Base-by-base conservation (phyloP, 2,888 invertebrate species). In the Oxyteleia sp. region DNA sequence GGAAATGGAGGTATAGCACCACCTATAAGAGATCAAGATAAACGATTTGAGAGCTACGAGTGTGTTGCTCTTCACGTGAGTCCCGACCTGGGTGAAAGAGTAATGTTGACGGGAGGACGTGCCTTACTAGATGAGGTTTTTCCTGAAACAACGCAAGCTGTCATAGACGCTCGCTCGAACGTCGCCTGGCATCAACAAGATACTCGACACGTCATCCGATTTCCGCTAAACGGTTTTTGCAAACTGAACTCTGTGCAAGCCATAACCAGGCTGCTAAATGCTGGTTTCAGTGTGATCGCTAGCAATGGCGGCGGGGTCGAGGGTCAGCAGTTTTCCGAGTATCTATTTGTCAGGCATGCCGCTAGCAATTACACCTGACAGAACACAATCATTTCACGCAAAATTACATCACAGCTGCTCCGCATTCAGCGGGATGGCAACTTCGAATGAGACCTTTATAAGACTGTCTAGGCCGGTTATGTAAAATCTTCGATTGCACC, bases 201-300 rank as follows among this genome's bases (percentile, higher is more conserved):
- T 93, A 95, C 96, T 84, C 95, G 96, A 66, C 97, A 97, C 94
- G 96, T 97, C 35, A 97, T 97, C 87, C 94, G 98, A 80, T 98
- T 97, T 91, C 97, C 97, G 10, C 94, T 98, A 71, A 98, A 97
- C 93, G 97, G 98, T 87, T 98, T 97, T 93, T 97, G 97, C 94
- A 97, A 98, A 94, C 94, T 98, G 86, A 98, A 97, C 93, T 97
- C 97, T n/a, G 96, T 98, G 84, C 97, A 98, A 94, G 97, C 97
- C 82, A 96, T 98, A 89, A 96, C 97, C 85, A 95, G 97, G 91
- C 95, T 97, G 53, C 94, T 97, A 51, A 97, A 97, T 91, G 95
- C 96, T 82, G 96, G 96, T 63, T 98, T 97, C 93, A 95, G 95
- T 86, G 95, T 98, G 78, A 96, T 96, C 59, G 97, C 97, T 23